Conservation (phyloP, 2,888 invertebrate genomes). For the Macrosoma leucophasiata region DNA sequence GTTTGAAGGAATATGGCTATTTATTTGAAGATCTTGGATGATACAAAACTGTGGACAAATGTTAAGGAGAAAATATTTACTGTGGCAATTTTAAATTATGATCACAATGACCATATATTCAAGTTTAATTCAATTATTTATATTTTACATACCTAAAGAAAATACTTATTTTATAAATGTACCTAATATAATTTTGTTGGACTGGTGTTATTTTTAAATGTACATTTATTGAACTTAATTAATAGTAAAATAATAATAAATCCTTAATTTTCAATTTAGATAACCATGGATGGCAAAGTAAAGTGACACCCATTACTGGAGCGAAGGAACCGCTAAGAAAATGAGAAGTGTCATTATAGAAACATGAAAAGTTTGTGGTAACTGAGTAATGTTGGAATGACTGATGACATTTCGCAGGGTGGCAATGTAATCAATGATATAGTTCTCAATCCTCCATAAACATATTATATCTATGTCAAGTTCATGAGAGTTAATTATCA, state of each 20-base stretch:
- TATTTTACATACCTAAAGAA: no score
- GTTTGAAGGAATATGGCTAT: no score
- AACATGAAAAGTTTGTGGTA: constrained; percentile 47
- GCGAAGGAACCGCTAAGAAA: constrained; percentile 26
- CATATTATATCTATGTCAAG: constrained; percentile 39
- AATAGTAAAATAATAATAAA: constrained; percentile 20
- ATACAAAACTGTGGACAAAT: no score
- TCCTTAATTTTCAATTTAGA: constrained; percentile 32
- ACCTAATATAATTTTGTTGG: no score
- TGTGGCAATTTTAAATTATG: no score
- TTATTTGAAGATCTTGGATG: no score
- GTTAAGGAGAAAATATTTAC: no score
- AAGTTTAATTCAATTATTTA: no score
- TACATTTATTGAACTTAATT: no score
- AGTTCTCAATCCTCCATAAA: constrained; percentile 49
- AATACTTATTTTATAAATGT: no score
- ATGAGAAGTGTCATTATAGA: constrained; percentile 31
- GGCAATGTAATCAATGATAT: constrained; percentile 72
- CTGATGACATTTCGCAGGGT: constrained; percentile 55
- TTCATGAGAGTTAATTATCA: constrained; percentile 44
- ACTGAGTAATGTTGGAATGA: constrained; percentile 54
- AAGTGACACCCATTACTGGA: constrained; percentile 40
- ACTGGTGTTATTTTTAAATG: no score
- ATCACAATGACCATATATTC: no score
- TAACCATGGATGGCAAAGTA: constrained; percentile 64